Base-by-base conservation (phyloP, 2,888 invertebrate species). In the Drosophila anceps region DNA sequence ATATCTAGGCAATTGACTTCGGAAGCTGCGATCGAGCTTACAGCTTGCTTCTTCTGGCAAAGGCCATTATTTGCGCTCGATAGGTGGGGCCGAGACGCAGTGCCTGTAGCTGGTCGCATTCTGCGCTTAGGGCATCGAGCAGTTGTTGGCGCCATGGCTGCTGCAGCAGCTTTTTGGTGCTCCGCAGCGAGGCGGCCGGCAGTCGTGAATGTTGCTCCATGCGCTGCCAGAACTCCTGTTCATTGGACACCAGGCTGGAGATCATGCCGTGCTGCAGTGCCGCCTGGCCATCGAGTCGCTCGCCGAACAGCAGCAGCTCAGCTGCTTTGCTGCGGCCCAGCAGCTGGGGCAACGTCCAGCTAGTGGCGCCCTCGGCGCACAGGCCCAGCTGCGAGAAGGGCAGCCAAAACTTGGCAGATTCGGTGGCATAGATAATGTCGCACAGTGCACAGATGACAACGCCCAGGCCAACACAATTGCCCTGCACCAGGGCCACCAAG, bases 341-440 rank as follows among this genome's bases (percentile, higher is more conserved):
- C 57, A 98, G 93, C 87, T 94, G 94, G 0, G 98, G 97, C 92
- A 98, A 98, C 57, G 95, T 96, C 88, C 95, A 96, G 29, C 97
- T 95, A 3, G 98, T 97, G 88, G 97, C 97, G 9, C 96, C 98
- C 94, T 99, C 98, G 20, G 98, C 96, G 60, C 96, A 95, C 75
- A 98, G 94, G 7, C 98, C 98, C 61, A 98, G 92, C 76, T 95
- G 94, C 12, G 96, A 94, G 92, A 99, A 98, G n/a, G 99, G 98
- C 24, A 98, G 96, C 79, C 95, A 94, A 93, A 99, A 98, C 69
- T 96, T 96, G 1, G 98, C 97, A 92, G 94, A 95, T 81, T 98
- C 96, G 20, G 96, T 95, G 54, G 97, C 97, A 93, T 97, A 97
- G 10, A 98, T 96, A 64, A 97, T 94, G 94, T 99, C 99, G 94